These are phyloP conservation scores for Falcaria lacertinaria DNA, from an alignment of 2,888 invertebrate genomes.

Conservation along the genomic window DNA sequence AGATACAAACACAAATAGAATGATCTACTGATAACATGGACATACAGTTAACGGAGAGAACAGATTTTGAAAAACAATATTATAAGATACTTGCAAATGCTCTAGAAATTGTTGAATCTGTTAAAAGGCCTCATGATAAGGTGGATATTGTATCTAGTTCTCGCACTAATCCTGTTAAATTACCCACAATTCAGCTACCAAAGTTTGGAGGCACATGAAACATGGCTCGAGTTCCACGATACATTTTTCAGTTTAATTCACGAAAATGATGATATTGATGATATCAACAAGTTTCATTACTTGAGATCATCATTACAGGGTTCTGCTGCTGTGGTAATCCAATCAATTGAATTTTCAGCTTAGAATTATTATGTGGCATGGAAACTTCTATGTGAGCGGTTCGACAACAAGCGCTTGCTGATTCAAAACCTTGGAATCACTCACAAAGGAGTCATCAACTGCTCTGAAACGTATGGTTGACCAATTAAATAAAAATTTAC, in stretches of 20 bases:
- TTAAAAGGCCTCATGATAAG: background rate
- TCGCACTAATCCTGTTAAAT: conserved; percentile 10
- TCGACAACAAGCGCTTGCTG: conserved; percentile 17
- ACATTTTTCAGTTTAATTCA: conserved; percentile 20
- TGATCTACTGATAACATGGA: conserved; percentile 10
- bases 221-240: conserved; percentile 24
- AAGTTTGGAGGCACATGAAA: conserved; percentile 17
- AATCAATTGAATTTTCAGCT: conserved; percentile 16
- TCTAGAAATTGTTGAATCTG: background rate
- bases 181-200: conserved; percentile 23
- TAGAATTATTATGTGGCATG: conserved; percentile 18
- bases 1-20: conserved; percentile 16
- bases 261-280: conserved; percentile 16
- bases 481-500: conserved; percentile 9
- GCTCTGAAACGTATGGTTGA: conserved; percentile 16
- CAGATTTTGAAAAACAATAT: background rate
- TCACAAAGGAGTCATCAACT: conserved; percentile 16
- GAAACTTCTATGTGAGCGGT: conserved; percentile 19
- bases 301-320: conserved; percentile 18
- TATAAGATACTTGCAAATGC: background rate
- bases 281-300: conserved; percentile 25
- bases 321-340: conserved; percentile 16
- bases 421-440: conserved; percentile 18
- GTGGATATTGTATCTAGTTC: background rate
- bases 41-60: background rate